Evolutionary conservation across 2,888 invertebrate species (phyloP).

Genomic region (Dryocosmus kuriphilus): DNA sequence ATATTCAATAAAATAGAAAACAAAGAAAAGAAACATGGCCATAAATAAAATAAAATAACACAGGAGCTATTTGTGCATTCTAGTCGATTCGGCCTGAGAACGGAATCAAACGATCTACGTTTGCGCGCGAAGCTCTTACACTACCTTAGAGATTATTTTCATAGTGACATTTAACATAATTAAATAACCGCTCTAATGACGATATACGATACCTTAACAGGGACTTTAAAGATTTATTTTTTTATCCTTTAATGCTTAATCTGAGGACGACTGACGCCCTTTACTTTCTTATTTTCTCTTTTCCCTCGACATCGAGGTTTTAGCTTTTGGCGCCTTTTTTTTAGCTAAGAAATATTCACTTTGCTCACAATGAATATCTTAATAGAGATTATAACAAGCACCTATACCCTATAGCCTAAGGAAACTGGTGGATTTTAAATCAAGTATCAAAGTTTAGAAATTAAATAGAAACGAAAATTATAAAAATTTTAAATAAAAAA

Average conservation of each 20-base stretch:
- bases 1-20: slow-evolving; percentile 10
- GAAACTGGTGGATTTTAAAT: slow-evolving; percentile 14
- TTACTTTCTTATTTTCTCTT: slow-evolving; percentile 24
- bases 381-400: slow-evolving; percentile 34
- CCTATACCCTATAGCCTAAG: slow-evolving; percentile 17
- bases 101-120: slow-evolving; percentile 32
- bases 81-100: slow-evolving; percentile 35
- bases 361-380: slow-evolving; percentile 24
- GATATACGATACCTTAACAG: slow-evolving; percentile 35
- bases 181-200: slow-evolving; percentile 38
- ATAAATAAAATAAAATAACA: slow-evolving; percentile 6
- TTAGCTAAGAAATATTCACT: slow-evolving; percentile 14
- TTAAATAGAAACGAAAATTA: background rate
- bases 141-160: slow-evolving; percentile 29
- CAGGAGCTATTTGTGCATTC: slow-evolving; percentile 35
- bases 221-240: slow-evolving; percentile 11
- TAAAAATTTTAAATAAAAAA: background rate
- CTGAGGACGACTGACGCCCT: background rate
- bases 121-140: slow-evolving; percentile 29
- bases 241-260: slow-evolving; percentile 15
- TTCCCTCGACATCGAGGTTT: slow-evolving; percentile 32
- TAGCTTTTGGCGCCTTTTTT: background rate
- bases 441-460: background rate
- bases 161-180: slow-evolving; percentile 39
- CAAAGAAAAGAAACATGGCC: background rate